Conservation (phyloP, 2,113 vertebrate genomes). For the Gallinago undulata region DNA sequence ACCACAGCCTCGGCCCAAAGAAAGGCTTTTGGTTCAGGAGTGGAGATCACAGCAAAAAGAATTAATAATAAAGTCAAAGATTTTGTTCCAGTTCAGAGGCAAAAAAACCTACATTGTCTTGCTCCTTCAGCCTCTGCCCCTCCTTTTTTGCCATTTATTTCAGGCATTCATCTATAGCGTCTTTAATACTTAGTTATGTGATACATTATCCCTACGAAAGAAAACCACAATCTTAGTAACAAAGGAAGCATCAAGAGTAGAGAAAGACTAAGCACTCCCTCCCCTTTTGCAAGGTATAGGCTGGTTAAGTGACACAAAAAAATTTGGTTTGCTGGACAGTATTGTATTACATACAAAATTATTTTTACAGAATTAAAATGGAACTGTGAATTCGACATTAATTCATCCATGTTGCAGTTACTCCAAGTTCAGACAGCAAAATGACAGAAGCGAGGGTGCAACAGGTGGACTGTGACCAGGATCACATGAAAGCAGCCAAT, state of each 20-base stretch:
- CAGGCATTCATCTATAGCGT: not conserved
- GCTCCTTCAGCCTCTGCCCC: not conserved
- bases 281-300: not conserved
- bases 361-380: not conserved
- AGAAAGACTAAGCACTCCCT: not conserved
- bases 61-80: not conserved
- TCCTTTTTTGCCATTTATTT: not conserved
- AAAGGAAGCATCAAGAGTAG: not conserved
- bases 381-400: not conserved
- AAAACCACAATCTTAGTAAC: not conserved
- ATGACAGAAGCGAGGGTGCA: fast-evolving
- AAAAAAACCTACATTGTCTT: not conserved
- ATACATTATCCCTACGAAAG: not conserved
- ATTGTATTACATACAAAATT: not conserved
- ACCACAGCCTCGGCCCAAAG: not conserved
- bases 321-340: not conserved
- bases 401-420: not conserved
- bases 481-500: not conserved
- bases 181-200: not conserved
- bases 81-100: not conserved
- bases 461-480: not conserved
- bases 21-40: not conserved
- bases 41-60: not conserved
- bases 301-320: not conserved
- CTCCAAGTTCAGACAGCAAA: not conserved